phyloP scores from a whole-genome alignment of 2,888 invertebrate species.

The Phaedon cochleariae region DNA sequence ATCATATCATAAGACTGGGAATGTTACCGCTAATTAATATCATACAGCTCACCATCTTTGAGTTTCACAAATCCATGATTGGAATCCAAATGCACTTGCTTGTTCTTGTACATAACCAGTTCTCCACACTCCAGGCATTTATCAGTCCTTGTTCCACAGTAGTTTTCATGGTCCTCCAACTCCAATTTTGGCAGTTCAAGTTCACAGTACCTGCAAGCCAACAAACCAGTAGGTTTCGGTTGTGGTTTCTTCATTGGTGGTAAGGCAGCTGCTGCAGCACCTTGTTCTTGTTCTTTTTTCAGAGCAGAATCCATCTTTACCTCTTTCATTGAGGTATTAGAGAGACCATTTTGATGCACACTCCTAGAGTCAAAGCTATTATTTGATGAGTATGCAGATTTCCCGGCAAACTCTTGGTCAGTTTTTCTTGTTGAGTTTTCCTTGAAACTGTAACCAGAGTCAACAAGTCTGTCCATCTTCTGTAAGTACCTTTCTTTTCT shows the following conservation, averaged over 20 bases:
- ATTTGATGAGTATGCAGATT: background rate
- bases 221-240: slow-evolving; percentile 49
- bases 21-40: background rate
- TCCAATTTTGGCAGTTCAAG: slow-evolving; percentile 70
- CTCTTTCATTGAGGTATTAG: background rate
- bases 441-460: slow-evolving; percentile 46
- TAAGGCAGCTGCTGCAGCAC: background rate
- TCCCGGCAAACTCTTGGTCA: slow-evolving; percentile 3
- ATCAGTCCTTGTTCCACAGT: slow-evolving; percentile 78
- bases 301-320: slow-evolving; percentile 3
- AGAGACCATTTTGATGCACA: slow-evolving; percentile 13
- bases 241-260: slow-evolving; percentile 21
- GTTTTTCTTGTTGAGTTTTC: slow-evolving; percentile 18
- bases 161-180: slow-evolving; percentile 70
- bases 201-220: slow-evolving; percentile 73
- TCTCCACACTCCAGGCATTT: slow-evolving; percentile 73
- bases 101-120: slow-evolving; percentile 76
- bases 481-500: slow-evolving; percentile 47
- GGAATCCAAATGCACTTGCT: slow-evolving; percentile 69
- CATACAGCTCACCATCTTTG: slow-evolving; percentile 65
- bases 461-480: slow-evolving; percentile 48
- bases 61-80: slow-evolving; percentile 73
- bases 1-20: no score
- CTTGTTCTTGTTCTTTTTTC: slow-evolving; percentile 14
- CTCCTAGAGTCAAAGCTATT: slow-evolving; percentile 9